Evolutionary conservation across 2,797 vertebrate species (phyloP).

Genomic region (Spheniscus humboldti): DNA sequence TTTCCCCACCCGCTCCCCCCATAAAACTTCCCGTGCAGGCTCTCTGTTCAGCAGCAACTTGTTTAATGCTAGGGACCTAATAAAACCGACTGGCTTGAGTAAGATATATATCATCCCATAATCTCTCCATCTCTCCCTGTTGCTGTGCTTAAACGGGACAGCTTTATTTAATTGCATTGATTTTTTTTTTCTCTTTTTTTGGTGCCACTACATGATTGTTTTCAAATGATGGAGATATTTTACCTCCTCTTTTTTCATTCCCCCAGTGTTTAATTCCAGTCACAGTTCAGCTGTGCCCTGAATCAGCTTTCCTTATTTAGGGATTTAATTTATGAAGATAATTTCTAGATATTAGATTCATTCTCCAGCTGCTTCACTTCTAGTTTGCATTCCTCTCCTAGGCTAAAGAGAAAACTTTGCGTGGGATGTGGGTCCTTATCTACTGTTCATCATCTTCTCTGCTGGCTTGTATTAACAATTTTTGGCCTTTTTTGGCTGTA

Average conservation of each 20-base stretch:
- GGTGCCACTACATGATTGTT: neutral
- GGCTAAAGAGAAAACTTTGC: neutral
- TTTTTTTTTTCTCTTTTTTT: neutral
- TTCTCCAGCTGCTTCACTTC: neutral
- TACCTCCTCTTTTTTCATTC: neutral
- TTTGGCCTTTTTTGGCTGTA: neutral
- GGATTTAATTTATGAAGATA: neutral
- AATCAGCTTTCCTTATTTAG: slow-evolving; percentile 1
- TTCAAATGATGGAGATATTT: neutral
- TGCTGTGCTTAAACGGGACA: neutral
- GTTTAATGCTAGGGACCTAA: neutral
- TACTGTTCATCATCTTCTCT: neutral
- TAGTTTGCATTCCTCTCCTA: neutral
- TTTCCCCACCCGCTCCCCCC: neutral
- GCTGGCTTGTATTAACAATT: neutral
- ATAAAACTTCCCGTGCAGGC: neutral
- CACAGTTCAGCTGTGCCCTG: neutral
- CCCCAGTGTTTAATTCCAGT: neutral
- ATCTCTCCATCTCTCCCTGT: neutral
- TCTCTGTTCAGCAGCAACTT: neutral
- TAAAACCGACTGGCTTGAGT: neutral
- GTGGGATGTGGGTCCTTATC: neutral
- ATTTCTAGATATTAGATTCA: neutral
- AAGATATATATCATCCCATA: neutral
- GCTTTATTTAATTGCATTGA: neutral